Evolutionary conservation across 2,888 invertebrate species (phyloP).

Genomic region (Achlya flavicornis): DNA sequence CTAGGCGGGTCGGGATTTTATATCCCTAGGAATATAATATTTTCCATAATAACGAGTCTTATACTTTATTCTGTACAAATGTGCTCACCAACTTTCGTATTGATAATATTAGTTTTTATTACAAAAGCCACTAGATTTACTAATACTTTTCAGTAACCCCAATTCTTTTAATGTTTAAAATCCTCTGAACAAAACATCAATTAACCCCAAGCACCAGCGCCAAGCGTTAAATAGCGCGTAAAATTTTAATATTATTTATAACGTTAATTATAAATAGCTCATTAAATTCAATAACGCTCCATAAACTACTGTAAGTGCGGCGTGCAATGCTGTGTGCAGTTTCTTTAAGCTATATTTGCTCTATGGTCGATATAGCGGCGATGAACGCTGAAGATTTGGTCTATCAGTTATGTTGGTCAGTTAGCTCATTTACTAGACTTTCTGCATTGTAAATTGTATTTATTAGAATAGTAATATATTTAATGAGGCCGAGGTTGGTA

Average conservation of each 20-base stretch:
- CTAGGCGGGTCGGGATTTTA: too few relatives aligned
- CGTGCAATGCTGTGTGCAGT: background rate
- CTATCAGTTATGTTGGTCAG: slow-evolving; percentile 12
- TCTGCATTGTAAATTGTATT: background rate
- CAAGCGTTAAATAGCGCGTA: slow-evolving; percentile 6
- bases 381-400: slow-evolving; percentile 10
- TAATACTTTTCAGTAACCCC: background rate
- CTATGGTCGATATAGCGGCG: slow-evolving; percentile 18
- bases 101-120: too few relatives aligned
- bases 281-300: slow-evolving; percentile 15
- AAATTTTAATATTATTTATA: slow-evolving; percentile 12
- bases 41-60: too few relatives aligned
- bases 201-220: slow-evolving; percentile 12
- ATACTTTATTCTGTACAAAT: too few relatives aligned
- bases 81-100: too few relatives aligned
- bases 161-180: background rate
- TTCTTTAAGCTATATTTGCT: slow-evolving; percentile 10
- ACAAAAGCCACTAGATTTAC: background rate
- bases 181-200: background rate
- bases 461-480: background rate
- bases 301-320: slow-evolving; percentile 4
- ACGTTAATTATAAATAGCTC: slow-evolving; percentile 13
- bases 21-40: too few relatives aligned
- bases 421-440: background rate
- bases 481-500: too few relatives aligned